These are phyloP conservation scores for Kryptopterus vitreolus DNA, from an alignment of 2,797 vertebrate species.

Conservation along the genomic window DNA sequence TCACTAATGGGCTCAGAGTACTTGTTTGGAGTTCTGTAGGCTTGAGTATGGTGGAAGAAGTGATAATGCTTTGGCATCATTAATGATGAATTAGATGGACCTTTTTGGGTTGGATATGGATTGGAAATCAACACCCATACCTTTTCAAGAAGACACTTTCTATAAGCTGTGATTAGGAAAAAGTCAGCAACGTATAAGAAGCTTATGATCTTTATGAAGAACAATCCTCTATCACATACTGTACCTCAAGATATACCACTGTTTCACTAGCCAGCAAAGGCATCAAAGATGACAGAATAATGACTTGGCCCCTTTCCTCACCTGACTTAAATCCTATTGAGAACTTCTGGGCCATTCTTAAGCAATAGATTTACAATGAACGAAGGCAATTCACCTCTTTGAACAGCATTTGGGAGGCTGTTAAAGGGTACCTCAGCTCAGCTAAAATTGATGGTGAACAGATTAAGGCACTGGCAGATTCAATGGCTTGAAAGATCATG, in stretches of 20 bases:
- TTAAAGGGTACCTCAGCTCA: no score
- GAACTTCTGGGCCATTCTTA: neutral
- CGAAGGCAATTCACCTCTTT: no score
- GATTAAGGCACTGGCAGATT: no score
- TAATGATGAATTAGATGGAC: no score
- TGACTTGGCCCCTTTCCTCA: neutral
- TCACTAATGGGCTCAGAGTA: neutral
- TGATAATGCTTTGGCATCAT: no score
- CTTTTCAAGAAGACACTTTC: no score
- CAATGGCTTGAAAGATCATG: no score
- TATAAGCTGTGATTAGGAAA: neutral
- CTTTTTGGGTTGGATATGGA: no score
- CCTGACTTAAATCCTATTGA: constrained; percentile 2
- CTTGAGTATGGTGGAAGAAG: neutral
- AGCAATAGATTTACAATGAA: neutral
- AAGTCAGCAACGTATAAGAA: neutral
- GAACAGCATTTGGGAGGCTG: neutral
- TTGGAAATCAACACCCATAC: no score
- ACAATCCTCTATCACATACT: no score
- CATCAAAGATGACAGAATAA: neutral
- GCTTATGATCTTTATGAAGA: no score
- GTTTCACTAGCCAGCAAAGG: neutral
- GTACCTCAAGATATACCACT: neutral
- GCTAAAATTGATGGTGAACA: no score
- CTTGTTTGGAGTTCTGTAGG: neutral